These are phyloP conservation scores for Coelopa frigida DNA, from an alignment of 1,140 invertebrate species.

Conservation along the genomic window DNA sequence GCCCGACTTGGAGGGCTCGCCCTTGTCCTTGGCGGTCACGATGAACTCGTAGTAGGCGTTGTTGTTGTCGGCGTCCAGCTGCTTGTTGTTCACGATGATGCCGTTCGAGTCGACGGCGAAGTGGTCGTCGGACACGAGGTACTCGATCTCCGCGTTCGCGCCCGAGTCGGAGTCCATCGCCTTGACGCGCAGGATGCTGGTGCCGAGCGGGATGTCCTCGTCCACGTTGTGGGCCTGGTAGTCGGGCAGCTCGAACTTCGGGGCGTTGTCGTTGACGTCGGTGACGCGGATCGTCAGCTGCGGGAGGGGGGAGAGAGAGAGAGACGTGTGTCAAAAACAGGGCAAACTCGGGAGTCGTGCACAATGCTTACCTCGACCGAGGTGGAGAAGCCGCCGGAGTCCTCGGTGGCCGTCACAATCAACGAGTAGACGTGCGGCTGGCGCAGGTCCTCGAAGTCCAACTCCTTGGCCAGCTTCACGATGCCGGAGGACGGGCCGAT, in stretches of 20 bases:
- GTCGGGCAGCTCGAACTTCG: constrained; percentile 90
- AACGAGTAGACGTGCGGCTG: constrained; percentile 89
- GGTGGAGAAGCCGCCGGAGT: constrained; percentile 91
- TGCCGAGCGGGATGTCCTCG: constrained; percentile 85
- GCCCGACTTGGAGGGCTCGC: constrained; percentile 84
- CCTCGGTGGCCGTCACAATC: constrained; percentile 88
- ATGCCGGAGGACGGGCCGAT: constrained; percentile 89
- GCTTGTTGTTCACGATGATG: constrained; percentile 86
- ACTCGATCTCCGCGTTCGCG: constrained; percentile 88
- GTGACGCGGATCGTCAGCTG: constrained; percentile 83
- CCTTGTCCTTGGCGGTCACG: constrained; percentile 87
- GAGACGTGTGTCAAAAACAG: not conserved
- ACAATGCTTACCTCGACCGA: constrained; percentile 76
- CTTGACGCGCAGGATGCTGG: constrained; percentile 84
- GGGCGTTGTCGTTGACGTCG: constrained; percentile 92
- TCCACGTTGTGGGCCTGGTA: constrained; percentile 93
- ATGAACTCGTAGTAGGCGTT: constrained; percentile 94
- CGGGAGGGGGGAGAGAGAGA: not conserved
- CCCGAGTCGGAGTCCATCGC: constrained; percentile 89
- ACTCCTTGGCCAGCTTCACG: constrained; percentile 87
- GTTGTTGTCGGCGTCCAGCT: constrained; percentile 89
- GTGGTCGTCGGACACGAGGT: constrained; percentile 84
- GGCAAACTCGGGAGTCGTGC: not conserved
- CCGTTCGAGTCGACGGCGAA: constrained; percentile 87
- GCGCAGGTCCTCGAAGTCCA: constrained; percentile 89